Percentiles rank a stretch among this genome's conserved stretches.
Conservation (phyloP, 2,113 vertebrate genomes). For the Tetraodon nigroviridis region DNA sequence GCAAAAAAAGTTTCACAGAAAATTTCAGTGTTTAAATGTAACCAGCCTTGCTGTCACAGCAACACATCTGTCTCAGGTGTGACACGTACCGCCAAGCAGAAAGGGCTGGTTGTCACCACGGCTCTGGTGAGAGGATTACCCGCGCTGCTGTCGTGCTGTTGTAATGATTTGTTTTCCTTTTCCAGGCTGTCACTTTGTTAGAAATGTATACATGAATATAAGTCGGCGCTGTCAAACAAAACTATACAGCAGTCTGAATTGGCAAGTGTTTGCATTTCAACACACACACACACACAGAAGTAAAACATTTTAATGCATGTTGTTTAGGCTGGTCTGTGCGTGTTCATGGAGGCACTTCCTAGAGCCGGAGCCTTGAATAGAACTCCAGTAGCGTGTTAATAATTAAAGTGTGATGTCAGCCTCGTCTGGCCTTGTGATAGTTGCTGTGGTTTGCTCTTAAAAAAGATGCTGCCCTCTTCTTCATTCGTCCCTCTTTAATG, state of each 20-base stretch:
- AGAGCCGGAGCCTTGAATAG: neutral
- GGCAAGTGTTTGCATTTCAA: neutral
- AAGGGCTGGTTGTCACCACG: too few relatives aligned
- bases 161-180: neutral
- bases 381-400: constrained; percentile 14
- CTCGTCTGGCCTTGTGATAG: neutral
- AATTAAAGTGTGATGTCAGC: constrained; percentile 15
- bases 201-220: neutral
- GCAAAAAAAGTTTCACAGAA: neutral
- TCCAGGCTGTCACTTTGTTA: neutral
- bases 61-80: neutral
- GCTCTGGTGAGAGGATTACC: too few relatives aligned
- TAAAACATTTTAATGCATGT: neutral
- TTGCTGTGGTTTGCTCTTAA: constrained; percentile 13
- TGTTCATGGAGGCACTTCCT: neutral
- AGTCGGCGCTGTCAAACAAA: constrained; percentile 2
- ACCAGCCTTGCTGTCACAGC: neutral
- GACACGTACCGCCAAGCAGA: neutral
- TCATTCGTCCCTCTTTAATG: constrained; percentile 43
- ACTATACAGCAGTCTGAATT: neutral
- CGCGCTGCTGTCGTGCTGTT: too few relatives aligned
- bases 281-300: too few relatives aligned
- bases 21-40: neutral
- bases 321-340: neutral
- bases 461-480: constrained; percentile 29